phyloP scores from a whole-genome alignment of 2,888 invertebrate genomes.

The Agonopterix heracliana region DNA sequence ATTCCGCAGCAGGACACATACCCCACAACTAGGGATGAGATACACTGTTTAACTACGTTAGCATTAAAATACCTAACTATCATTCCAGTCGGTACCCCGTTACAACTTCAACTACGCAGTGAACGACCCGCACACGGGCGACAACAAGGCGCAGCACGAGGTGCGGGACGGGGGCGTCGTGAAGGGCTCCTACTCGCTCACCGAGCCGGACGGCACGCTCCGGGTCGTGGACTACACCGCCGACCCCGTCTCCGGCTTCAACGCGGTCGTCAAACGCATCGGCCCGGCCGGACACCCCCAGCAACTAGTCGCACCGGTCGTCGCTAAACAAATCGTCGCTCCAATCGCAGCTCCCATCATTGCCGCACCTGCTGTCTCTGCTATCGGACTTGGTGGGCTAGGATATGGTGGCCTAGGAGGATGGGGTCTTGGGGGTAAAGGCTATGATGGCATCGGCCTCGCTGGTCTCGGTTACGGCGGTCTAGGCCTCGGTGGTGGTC shows the following conservation, averaged over 20 bases:
- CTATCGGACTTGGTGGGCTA: conserved; percentile 19
- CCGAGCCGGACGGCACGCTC: conserved; percentile 64
- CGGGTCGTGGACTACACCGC: conserved; percentile 63
- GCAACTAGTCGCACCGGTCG: conserved; percentile 20
- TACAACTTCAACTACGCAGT: conserved; percentile 71
- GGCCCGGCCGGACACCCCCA: conserved; percentile 56
- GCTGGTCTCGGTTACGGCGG: conserved; percentile 12
- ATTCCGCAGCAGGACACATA: too few relatives aligned
- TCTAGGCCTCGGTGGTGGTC: conserved; percentile 12
- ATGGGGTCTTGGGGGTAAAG: conserved; percentile 16
- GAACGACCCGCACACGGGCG: conserved; percentile 63
- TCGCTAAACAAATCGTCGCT: conserved; percentile 20
- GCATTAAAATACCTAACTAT: too few relatives aligned
- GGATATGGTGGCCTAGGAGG: conserved; percentile 20
- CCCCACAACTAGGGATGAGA: too few relatives aligned
- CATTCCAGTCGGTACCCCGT: conserved; percentile 49
- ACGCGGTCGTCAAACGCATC: conserved; percentile 62
- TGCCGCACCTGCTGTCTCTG: conserved; percentile 17
- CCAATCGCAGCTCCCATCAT: conserved; percentile 13
- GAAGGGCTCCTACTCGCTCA: conserved; percentile 62
- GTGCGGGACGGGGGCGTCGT: conserved; percentile 61
- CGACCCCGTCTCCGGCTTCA: conserved; percentile 57
- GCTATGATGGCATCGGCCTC: conserved; percentile 11
- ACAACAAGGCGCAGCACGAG: conserved; percentile 64
- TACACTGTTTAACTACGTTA: too few relatives aligned